phyloP scores from a whole-genome alignment of 2,888 invertebrate species.

The Liposcelis brunnea region DNA sequence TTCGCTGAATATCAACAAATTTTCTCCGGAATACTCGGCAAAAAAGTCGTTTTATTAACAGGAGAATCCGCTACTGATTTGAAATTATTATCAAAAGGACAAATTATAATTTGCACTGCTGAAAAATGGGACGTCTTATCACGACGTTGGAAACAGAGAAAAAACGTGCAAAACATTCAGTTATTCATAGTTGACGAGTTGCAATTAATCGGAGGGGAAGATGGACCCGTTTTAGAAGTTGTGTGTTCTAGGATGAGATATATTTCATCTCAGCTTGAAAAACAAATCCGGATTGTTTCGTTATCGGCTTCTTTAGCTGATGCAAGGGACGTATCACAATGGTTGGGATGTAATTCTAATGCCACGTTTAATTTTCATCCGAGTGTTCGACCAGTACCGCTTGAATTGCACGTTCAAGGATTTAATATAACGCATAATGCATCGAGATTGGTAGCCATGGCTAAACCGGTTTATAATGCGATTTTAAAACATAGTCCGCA shows the following conservation, averaged over 20 bases:
- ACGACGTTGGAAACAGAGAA: conserved; percentile 95
- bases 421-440: conserved; percentile 97
- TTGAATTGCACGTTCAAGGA: conserved; percentile 92
- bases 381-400: conserved; percentile 83
- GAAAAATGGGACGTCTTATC: conserved; percentile 99
- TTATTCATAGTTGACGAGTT: conserved; percentile 94
- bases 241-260: conserved; percentile 87
- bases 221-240: conserved; percentile 85
- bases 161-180: conserved; percentile 93
- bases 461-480: conserved; percentile 91
- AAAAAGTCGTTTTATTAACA: conserved; percentile 79
- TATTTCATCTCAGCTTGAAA: conserved; percentile 85
- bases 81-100: conserved; percentile 69
- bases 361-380: conserved; percentile 98
- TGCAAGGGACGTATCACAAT: conserved; percentile 87
- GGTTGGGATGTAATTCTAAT: conserved; percentile 88
- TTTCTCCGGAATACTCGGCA: conserved; percentile 61
- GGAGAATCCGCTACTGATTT: conserved; percentile 97
- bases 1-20: conserved; percentile 86
- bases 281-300: conserved; percentile 81
- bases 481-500: conserved; percentile 67
- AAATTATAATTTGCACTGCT: conserved; percentile 91
- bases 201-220: conserved; percentile 69
- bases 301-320: conserved; percentile 86
- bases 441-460: conserved; percentile 91